Conservation (phyloP, 2,888 invertebrate genomes). For the Augiades crinisus region DNA sequence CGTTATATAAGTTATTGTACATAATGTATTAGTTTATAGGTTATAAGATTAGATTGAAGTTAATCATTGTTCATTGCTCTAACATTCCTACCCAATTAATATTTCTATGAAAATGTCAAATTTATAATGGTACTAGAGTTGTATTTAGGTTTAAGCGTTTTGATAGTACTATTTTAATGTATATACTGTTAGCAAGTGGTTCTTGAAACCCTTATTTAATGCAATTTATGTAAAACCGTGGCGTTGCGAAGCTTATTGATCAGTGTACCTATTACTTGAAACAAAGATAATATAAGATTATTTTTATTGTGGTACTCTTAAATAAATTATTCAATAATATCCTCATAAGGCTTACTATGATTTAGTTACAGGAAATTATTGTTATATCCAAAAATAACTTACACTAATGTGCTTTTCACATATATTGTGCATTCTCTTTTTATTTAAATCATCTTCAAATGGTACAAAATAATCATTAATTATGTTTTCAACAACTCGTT, state of each 20-base stretch:
- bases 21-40: slow-evolving; percentile 27
- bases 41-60: slow-evolving; percentile 71
- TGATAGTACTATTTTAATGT: background rate
- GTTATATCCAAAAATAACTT: too few species aligned
- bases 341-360: too few species aligned
- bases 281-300: too few species aligned
- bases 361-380: too few species aligned
- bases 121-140: background rate
- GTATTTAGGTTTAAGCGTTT: background rate
- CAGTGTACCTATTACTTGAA: background rate
- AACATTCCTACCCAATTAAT: slow-evolving; percentile 38
- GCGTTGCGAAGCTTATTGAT: background rate
- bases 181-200: background rate
- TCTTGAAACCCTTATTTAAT: background rate
- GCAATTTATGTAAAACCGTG: background rate
- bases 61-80: slow-evolving; percentile 65
- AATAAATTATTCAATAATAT: too few species aligned
- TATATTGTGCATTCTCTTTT: too few species aligned
- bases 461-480: slow-evolving; percentile 66
- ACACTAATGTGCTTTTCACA: too few species aligned
- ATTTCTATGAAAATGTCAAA: slow-evolving; percentile 22
- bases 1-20: slow-evolving; percentile 16
- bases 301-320: too few species aligned
- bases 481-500: slow-evolving; percentile 24
- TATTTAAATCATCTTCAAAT: slow-evolving; percentile 44